These are phyloP conservation scores for Gila orcuttii DNA, from an alignment of 2,113 vertebrate genomes.

Conservation along the genomic window DNA sequence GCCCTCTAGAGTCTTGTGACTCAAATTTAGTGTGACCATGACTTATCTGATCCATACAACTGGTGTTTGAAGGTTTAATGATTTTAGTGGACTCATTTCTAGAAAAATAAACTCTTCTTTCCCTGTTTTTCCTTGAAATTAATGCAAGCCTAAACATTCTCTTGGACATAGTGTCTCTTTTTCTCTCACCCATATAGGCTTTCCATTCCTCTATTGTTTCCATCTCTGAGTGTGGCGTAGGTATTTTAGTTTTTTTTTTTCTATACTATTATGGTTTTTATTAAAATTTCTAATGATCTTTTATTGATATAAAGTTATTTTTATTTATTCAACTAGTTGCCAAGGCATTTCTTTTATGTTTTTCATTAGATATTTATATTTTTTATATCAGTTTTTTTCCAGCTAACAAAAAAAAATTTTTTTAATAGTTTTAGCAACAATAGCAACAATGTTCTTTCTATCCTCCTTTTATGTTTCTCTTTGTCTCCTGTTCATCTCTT, in stretches of 20 bases:
- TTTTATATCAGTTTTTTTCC: not conserved
- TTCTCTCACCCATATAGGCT: not conserved
- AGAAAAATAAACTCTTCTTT: not conserved
- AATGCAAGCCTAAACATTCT: not conserved
- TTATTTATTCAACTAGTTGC: not conserved
- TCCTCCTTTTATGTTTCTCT: not conserved
- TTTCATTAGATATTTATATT: not conserved
- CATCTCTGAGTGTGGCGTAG: not conserved
- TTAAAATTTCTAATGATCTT: not conserved
- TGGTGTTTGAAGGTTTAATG: not conserved
- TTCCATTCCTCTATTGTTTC: not conserved
- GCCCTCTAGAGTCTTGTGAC: slow-evolving; percentile 2
- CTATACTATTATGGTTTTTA: not conserved
- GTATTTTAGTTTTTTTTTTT: not conserved
- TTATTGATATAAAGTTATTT: not conserved
- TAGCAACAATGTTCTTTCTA: not conserved
- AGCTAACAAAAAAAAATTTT: not conserved
- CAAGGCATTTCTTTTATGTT: too few relatives aligned
- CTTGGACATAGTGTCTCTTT: not conserved
- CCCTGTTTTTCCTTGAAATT: not conserved
- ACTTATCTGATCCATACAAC: not conserved
- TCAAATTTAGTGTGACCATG: not conserved
- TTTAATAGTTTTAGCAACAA: not conserved
- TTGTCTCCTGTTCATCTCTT: not conserved
- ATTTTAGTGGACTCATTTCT: not conserved